Conservation (phyloP, 2,888 invertebrate genomes). For the Callinectes sapidus region DNA sequence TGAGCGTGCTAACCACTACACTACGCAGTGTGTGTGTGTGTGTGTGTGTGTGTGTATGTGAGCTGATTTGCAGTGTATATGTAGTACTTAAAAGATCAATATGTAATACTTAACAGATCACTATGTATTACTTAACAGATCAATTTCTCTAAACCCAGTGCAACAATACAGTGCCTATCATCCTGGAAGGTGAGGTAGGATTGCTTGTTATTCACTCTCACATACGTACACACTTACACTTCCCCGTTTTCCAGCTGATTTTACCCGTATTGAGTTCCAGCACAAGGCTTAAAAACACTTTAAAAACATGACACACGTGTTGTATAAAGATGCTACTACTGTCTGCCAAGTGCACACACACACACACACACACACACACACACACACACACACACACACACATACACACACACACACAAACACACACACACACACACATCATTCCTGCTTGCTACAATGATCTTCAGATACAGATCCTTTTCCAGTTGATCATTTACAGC, state of each 20-base stretch:
- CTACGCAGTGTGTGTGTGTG: no score
- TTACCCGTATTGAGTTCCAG: conserved; percentile 31
- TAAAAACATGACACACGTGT: not conserved
- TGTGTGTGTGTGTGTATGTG: no score
- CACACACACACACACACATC: not conserved
- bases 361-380: not conserved
- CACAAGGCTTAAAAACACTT: conserved; percentile 23
- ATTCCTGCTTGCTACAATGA: not conserved
- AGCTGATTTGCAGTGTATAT: no score
- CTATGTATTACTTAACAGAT: no score
- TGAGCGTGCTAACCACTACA: no score
- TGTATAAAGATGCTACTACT: not conserved
- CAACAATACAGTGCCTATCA: no score
- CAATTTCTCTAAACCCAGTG: no score
- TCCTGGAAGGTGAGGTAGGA: no score
- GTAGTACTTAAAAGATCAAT: no score
- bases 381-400: not conserved
- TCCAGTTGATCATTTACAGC: not conserved
- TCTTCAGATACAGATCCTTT: not conserved
- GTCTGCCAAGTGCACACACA: not conserved
- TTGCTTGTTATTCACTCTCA: not conserved
- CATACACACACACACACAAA: no score
- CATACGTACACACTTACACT: not conserved
- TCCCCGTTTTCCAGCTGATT: not conserved
- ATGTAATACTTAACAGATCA: no score